Percentiles rank a stretch among this genome's conserved stretches.
Evolutionary conservation across 1,140 invertebrate genomes (phyloP).

Genomic region (Penaeus japonicus): DNA sequence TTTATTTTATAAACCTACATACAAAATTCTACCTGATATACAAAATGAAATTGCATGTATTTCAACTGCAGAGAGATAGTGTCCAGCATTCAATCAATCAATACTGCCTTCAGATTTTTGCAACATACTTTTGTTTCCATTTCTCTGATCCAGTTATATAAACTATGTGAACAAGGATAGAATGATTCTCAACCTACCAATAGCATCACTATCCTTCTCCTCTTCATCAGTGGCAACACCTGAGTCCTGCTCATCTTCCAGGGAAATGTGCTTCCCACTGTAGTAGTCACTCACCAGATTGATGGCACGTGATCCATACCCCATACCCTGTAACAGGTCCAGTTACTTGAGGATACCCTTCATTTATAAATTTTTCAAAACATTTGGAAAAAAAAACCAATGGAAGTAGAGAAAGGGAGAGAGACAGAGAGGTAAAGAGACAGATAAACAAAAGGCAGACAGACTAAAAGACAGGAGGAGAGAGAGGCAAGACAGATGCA

Average conservation of each 20-base stretch:
- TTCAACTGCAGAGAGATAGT: too few species aligned
- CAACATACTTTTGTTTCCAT: too few species aligned
- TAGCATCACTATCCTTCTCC: not conserved
- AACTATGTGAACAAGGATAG: not conserved
- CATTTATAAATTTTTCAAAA: not conserved
- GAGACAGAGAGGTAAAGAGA: not conserved
- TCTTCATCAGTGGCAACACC: not conserved
- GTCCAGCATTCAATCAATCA: too few species aligned
- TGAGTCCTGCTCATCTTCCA: constrained; percentile 14
- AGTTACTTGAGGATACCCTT: not conserved
- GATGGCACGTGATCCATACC: constrained; percentile 89
- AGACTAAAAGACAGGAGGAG: constrained; percentile 64
- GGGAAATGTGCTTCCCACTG: constrained; percentile 46
- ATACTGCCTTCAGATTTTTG: too few species aligned
- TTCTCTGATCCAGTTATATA: too few species aligned
- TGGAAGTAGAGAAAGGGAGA: not conserved
- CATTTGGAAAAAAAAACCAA: not conserved
- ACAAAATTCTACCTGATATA: too few species aligned
- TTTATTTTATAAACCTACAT: too few species aligned
- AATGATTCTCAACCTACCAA: too few species aligned
- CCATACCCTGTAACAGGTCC: constrained; percentile 72
- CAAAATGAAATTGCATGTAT: too few species aligned
- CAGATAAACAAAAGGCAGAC: not conserved
- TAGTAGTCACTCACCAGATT: constrained; percentile 89
- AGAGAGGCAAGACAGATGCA: constrained; percentile 60